These are phyloP conservation scores for Hydroisotoma schaefferi DNA, from an alignment of 2,888 invertebrate genomes.

Conservation along the genomic window DNA sequence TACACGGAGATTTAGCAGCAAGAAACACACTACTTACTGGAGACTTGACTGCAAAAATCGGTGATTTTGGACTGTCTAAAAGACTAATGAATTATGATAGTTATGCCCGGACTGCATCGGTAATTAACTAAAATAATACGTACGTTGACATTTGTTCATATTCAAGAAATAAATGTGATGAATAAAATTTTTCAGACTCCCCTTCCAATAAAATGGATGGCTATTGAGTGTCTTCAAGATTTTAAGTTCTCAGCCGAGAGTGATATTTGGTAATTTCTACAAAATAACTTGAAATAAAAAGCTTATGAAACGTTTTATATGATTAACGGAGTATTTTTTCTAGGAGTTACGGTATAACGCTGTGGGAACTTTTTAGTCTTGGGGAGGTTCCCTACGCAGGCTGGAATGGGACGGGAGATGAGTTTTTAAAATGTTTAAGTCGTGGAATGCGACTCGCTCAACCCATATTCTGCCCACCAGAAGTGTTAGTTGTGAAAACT, in stretches of 20 bases:
- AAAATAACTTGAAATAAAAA: too few species aligned
- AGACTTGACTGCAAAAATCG: conserved; percentile 21
- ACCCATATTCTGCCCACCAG: conserved; percentile 22
- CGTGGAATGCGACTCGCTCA: conserved; percentile 30
- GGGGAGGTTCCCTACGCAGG: conserved; percentile 34
- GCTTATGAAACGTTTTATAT: background rate
- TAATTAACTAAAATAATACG: background rate
- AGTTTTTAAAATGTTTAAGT: conserved; percentile 24
- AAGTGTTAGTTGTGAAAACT: conserved; percentile 17
- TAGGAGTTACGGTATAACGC: conserved; percentile 15
- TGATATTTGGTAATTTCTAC: conserved; percentile 18
- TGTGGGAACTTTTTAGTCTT: conserved; percentile 31
- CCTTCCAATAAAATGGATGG: conserved; percentile 27
- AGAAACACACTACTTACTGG: conserved; percentile 22
- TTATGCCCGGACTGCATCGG: conserved; percentile 25
- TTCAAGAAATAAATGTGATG: background rate
- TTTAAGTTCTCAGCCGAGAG: conserved; percentile 27
- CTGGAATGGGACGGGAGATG: conserved; percentile 25
- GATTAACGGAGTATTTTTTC: too few species aligned
- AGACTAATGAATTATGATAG: conserved; percentile 22
- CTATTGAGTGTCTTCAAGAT: conserved; percentile 25
- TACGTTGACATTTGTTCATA: background rate
- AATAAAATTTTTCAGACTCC: conserved; percentile 18
- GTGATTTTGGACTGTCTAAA: conserved; percentile 27
- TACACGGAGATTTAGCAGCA: conserved; percentile 28